These are phyloP conservation scores for Trachelus troglodyta DNA, from an alignment of 2,888 invertebrate species.

Conservation along the genomic window DNA sequence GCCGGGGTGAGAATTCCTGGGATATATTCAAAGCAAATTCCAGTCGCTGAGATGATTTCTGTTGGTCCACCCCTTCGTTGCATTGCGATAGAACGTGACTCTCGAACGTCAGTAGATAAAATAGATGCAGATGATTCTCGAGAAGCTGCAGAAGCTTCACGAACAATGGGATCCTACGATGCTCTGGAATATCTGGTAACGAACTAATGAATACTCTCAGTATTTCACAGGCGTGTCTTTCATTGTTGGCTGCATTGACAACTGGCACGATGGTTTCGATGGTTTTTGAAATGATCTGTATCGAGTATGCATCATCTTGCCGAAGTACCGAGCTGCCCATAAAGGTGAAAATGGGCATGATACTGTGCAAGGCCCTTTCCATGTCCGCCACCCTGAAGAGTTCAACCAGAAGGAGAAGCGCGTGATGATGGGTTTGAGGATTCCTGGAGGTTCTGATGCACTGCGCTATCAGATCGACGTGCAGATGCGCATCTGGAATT, in stretches of 20 bases:
- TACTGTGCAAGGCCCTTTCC: conserved; percentile 77
- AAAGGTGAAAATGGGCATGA: conserved; percentile 97
- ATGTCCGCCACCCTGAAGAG: conserved; percentile 55
- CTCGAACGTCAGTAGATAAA: conserved; percentile 78
- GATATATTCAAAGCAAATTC: conserved; percentile 78
- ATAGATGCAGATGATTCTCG: conserved; percentile 77
- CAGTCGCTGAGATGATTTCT: conserved; percentile 58
- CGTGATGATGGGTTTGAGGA: conserved; percentile 96
- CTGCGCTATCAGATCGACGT: conserved; percentile 85
- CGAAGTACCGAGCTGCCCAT: conserved; percentile 94
- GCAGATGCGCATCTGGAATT: conserved; percentile 68
- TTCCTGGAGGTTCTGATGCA: conserved; percentile 91
- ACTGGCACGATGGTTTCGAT: conserved; percentile 92
- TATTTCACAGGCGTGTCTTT: conserved; percentile 72
- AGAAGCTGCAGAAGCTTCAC: conserved; percentile 82
- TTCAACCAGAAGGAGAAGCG: conserved; percentile 83
- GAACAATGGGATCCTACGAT: conserved; percentile 86
- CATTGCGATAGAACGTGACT: conserved; percentile 72
- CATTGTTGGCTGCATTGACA: conserved; percentile 67
- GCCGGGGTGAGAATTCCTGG: conserved; percentile 74
- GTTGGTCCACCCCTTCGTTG: conserved; percentile 66
- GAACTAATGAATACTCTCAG: conserved; percentile 92
- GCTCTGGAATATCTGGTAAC: conserved; percentile 91
- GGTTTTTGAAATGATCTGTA: conserved; percentile 91
- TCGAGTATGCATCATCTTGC: conserved; percentile 95